Base-by-base conservation (phyloP, 2,888 invertebrate genomes). In the Odontomyia ornata region DNA sequence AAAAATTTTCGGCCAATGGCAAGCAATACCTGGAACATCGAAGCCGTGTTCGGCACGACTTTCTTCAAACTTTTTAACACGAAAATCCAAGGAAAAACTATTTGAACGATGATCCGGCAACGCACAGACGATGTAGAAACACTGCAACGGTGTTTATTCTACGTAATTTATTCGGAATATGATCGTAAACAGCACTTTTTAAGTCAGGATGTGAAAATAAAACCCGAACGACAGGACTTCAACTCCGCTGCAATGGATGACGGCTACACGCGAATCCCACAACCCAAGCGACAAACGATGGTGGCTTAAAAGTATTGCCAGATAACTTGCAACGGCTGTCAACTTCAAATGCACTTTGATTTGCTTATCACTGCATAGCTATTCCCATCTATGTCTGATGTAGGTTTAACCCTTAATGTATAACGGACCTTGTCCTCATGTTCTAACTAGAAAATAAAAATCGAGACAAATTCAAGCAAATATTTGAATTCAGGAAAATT, bases 1-100 rank as follows among this genome's bases (percentile, higher is more conserved):
- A 3, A 36, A 36, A 36, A 36, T 36, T 3, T 13, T 60, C 60
- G 21, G 21, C 15, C 47, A 11, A n/a, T n/a, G n/a, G n/a, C 43
- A 47, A 71, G 27, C 47, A 27, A 25, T 73, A 60, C 73, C 73
- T 73, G 73, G 57, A 73, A 73, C 73, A 73, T 73, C 30, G 52
- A 36, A 65, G 28, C 27, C 25, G 43, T n/a, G 30, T 43, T 47
- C 46, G 25, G n/a, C 15, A 28, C n/a, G 30, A 69, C 15, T 18
- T 23, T 27, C 62, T 62, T 27, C n/a, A 21, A 36, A 9, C 43
- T 65, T 18, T 25, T 47, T 47, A n/a, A 69, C 69, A 23, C 47
- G 60, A 23, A 60, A 60, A 60, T 25, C 60, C 1, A 13, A 9
- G 11, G 7, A 21, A 52, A 52, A n/a, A 52, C 5, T 9, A 9